These are phyloP conservation scores for Anas bahamensis DNA, from an alignment of 2,797 vertebrate genomes.

Conservation along the genomic window DNA sequence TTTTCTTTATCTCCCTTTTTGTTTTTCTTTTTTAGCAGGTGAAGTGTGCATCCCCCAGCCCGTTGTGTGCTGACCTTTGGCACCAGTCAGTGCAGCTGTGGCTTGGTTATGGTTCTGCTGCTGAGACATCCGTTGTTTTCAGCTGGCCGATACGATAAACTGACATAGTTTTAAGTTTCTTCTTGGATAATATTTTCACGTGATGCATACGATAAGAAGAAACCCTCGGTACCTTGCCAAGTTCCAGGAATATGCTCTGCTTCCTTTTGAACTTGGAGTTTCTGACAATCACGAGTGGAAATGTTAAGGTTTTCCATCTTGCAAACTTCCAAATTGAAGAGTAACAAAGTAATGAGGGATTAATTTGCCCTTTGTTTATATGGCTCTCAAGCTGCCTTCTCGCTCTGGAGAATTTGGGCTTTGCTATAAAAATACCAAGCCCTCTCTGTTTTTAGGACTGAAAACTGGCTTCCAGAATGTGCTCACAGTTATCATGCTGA, in stretches of 20 bases:
- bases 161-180: conserved; percentile 34
- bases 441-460: not conserved
- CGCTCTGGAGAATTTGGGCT: conserved; percentile 25
- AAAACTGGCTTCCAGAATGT: not conserved
- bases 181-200: conserved; percentile 52
- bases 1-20: not conserved
- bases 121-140: not conserved
- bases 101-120: not conserved
- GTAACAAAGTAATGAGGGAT: conserved; percentile 3
- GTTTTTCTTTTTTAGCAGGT: not conserved
- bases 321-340: conserved; percentile 1
- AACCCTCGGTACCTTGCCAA: conserved; percentile 54
- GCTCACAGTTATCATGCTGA: not conserved
- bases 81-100: not conserved
- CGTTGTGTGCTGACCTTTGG: not conserved
- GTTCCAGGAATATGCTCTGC: conserved; percentile 34
- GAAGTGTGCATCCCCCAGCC: not conserved
- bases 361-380: conserved; percentile 45
- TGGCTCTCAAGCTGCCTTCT: not conserved
- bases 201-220: conserved; percentile 34
- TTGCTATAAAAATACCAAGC: not conserved
- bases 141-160: conserved; percentile 24
- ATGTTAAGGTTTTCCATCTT: conserved; percentile 31
- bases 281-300: conserved; percentile 17
- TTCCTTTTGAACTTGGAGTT: not conserved